Evolutionary conservation across 2,888 invertebrate genomes (phyloP), one percentile per base, ranked within the genome.

Genomic region (Drosophila setosimentum): DNA sequence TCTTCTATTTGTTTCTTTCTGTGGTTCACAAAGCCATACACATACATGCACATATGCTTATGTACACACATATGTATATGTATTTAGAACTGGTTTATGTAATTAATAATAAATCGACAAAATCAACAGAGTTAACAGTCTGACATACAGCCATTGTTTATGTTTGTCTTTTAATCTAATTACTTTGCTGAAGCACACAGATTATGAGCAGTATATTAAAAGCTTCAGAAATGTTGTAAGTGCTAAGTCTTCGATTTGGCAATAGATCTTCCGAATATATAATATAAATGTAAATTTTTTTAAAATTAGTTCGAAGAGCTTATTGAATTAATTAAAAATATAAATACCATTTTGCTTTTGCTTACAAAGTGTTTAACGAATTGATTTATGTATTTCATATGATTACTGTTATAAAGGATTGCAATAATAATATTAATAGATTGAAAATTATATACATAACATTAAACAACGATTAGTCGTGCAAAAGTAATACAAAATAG

Each of bases 21-120:
- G 59, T 50, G 59, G n/a, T 24, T 11, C 13, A 42, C 30, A 48
- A 45, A 76, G 61, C 51, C 76, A 78, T n/a, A n/a, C n/a, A n/a
- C n/a, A n/a, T n/a, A n/a, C n/a, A n/a, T n/a, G n/a, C 27, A 42
- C 29, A 29, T 11, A 10, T 29, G 30, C 16, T 16, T 35, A 18
- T 32, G 5, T 16, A 63, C 8, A 16, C 21, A 29, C 21, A 24
- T 18, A 29, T 29, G 6, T 42, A 0, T 33, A 27, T 16, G 48
- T 59, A 63, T 64, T 71, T 16, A 55, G 33, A 33, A 29, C 30
- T 24, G 32, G 27, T 40, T 63, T 55, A 29, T 54, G 8, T 2
- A 51, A 18, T 54, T 55, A 8, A 73, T 73, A 53, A 61, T 50
- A 62, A 59, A 57, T 58, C 16, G 18, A 72, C 4, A 3, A 60